Conservation (phyloP, 2,113 vertebrate genomes). For the Oophaga pumilio region DNA sequence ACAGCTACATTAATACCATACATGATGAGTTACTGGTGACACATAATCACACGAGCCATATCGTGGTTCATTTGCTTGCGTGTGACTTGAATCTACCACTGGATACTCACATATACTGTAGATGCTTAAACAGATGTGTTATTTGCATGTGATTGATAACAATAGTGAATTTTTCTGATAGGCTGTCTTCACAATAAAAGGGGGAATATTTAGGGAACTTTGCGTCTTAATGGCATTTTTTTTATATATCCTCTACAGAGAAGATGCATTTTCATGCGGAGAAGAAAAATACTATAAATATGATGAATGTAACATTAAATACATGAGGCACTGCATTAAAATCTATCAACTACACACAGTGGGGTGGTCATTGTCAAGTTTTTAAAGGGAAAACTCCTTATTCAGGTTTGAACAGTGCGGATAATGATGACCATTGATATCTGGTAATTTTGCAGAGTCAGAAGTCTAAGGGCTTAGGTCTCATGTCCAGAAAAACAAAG, state of each 20-base stretch:
- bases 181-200: not conserved
- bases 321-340: not conserved
- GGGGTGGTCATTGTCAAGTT: not conserved
- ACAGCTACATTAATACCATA: not conserved
- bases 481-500: not conserved
- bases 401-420: not conserved
- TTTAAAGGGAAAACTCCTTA: not conserved
- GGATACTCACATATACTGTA: not conserved
- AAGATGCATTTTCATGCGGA: not conserved
- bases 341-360: not conserved
- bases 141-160: not conserved
- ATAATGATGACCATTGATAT: not conserved
- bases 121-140: not conserved
- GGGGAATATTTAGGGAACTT: not conserved
- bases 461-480: not conserved
- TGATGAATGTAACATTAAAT: not conserved
- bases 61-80: not conserved
- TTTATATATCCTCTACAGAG: not conserved
- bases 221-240: not conserved
- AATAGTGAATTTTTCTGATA: not conserved
- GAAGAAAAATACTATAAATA: slow-evolving; percentile 30
- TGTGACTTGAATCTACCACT: not conserved
- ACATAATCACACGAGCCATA: not conserved
- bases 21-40: not conserved
- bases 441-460: not conserved